Evolutionary conservation across 2,888 invertebrate genomes (phyloP).

Genomic region (Tanytarsus gracilentus): DNA sequence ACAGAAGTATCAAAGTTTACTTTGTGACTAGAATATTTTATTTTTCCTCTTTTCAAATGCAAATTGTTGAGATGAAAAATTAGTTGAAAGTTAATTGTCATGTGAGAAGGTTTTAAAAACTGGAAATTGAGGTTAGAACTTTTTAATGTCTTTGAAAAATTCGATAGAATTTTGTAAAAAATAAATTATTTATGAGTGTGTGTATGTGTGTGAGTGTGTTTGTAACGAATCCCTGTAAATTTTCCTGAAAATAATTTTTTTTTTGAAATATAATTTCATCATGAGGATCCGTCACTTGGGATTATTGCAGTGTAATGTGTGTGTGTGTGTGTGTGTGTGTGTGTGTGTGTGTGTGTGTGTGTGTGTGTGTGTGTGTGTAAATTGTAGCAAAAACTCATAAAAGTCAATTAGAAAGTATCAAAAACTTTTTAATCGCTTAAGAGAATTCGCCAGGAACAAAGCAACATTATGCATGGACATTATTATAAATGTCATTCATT

Average conservation of each 20-base stretch:
- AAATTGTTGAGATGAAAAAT: too few relatives aligned
- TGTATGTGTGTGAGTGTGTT: conserved; percentile 10
- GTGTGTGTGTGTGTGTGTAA: neutral
- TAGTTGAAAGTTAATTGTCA: too few relatives aligned
- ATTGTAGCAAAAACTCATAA: too few relatives aligned
- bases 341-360: neutral
- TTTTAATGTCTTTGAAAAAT: neutral
- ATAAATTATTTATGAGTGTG: conserved; percentile 2
- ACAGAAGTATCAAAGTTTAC: too few relatives aligned
- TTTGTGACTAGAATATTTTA: too few relatives aligned
- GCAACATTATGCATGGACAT: neutral
- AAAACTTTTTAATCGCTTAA: too few relatives aligned
- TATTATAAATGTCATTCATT: neutral
- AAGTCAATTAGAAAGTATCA: too few relatives aligned
- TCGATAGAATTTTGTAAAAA: neutral
- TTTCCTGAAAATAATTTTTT: conserved; percentile 15
- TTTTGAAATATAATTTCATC: neutral
- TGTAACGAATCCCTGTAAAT: conserved; percentile 26
- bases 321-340: neutral
- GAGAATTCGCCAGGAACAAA: too few relatives aligned
- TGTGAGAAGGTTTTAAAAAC: too few relatives aligned
- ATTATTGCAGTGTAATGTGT: conserved; percentile 1
- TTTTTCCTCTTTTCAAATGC: too few relatives aligned
- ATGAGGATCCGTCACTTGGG: conserved; percentile 12
- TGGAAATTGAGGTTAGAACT: too few relatives aligned